Conservation (phyloP, 2,888 invertebrate species). For the Helicoverpa assulta region DNA sequence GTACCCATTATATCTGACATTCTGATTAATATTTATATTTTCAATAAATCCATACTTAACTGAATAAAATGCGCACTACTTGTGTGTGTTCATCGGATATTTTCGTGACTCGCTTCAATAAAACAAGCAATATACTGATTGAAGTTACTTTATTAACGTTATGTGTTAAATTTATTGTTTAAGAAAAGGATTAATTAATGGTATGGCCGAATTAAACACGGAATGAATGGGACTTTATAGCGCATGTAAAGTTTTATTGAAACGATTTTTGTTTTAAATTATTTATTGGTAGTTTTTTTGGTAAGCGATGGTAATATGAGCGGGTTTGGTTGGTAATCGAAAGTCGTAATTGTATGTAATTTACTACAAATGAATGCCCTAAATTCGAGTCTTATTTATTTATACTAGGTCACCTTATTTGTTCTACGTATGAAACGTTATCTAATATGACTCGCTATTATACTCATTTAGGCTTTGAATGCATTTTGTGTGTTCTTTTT, state of each 20-base stretch:
- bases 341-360: conserved; percentile 18
- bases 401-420: too few species aligned
- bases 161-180: conserved; percentile 56
- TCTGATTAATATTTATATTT: conserved; percentile 33
- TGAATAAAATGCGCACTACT: conserved; percentile 39
- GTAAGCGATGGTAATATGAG: conserved; percentile 42
- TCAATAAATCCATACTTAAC: conserved; percentile 34
- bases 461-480: too few species aligned
- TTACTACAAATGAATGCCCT: too few species aligned
- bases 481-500: too few species aligned
- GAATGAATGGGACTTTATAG: conserved; percentile 51
- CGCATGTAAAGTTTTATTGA: conserved; percentile 58
- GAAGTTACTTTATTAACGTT: conserved; percentile 61
- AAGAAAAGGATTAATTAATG: conserved; percentile 55
- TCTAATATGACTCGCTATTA: too few species aligned
- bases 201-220: conserved; percentile 60
- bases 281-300: conserved; percentile 31
- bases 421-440: too few species aligned
- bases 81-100: conserved; percentile 47
- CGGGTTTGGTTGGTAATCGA: conserved; percentile 27
- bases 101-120: conserved; percentile 62
- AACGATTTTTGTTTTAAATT: conserved; percentile 38
- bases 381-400: too few species aligned
- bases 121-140: conserved; percentile 61
- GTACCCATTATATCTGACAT: conserved; percentile 31